Evolutionary conservation across 2,888 invertebrate species (phyloP), one percentile per base, ranked within the genome.

Genomic region (Drosophila anomelani): DNA sequence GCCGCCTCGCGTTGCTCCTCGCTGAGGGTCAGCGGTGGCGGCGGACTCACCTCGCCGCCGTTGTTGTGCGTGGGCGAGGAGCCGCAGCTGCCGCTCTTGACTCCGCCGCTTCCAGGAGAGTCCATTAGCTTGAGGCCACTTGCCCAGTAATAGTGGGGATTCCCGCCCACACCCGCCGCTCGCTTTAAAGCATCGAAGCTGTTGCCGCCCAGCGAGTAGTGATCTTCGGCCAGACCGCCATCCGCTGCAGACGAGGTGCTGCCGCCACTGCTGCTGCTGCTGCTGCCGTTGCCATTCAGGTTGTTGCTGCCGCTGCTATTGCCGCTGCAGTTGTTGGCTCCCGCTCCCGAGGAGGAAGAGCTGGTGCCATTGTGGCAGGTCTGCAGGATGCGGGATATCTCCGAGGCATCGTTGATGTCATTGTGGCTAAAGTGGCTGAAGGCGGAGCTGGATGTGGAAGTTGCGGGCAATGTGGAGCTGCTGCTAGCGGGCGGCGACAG

Each of bases 1-100:
- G 96, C 95, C 68, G 95, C 95, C 29, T 95, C 94, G 17, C 95
- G 92, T 85, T 95, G 95, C 78, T 94, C 92, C 32, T 91, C 92
- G 59, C 90, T 91, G 2, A 92, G 67, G 66, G 73, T 57, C 36
- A 54, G 58, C 4, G 73, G 17, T 12, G 34, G 26, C n/a, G 56
- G 34, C 4, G 67, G 39, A 17, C 29, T 49, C 29, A 67, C 12
- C n/a, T 67, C 68, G n/a, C 47, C 47, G 20, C 59, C 36, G 29
- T 72, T 71, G 23, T 46, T 78, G 63, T 57, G 75, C 56, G 72
- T 72, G 32, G 72, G 71, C 17, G 55, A 72, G 23, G 64, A 70
- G 12, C 47, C 39, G 55, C 62, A 70, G 60, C 70, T 70, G 51
- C 46, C 59, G 51, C 38, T 59, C 73, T 49, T 80, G 55, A 7